Percentiles rank a stretch among this genome's conserved stretches.
Evolutionary conservation across 2,888 invertebrate genomes (phyloP).

Genomic region (Catocala sponsa): DNA sequence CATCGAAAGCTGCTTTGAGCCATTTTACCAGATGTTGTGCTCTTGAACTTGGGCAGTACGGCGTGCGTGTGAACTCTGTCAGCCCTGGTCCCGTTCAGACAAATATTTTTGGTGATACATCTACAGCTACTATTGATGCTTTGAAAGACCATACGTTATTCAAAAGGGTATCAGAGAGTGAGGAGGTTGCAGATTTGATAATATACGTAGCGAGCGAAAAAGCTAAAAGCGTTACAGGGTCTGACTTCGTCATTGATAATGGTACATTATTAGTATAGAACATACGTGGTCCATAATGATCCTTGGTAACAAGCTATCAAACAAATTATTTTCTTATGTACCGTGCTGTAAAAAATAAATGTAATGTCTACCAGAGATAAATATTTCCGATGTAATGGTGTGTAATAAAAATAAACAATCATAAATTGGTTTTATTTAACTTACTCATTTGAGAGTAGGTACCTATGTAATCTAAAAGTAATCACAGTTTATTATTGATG

Average conservation of each 20-base stretch:
- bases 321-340: too few relatives aligned
- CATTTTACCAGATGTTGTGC: slow-evolving; percentile 58
- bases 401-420: too few relatives aligned
- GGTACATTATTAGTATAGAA: not conserved
- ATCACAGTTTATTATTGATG: too few relatives aligned
- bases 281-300: too few relatives aligned
- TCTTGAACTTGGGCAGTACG: slow-evolving; percentile 91
- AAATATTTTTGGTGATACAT: slow-evolving; percentile 71
- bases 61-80: slow-evolving; percentile 89
- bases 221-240: slow-evolving; percentile 59
- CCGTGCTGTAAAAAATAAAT: too few relatives aligned
- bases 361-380: too few relatives aligned
- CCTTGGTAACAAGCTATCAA: too few relatives aligned
- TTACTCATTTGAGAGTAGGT: too few relatives aligned
- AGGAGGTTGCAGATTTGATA: slow-evolving; percentile 48
- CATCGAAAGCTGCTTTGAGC: slow-evolving; percentile 59
- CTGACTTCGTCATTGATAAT: slow-evolving; percentile 27
- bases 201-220: slow-evolving; percentile 56
- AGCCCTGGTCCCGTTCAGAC: slow-evolving; percentile 69
- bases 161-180: slow-evolving; percentile 27
- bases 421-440: too few relatives aligned
- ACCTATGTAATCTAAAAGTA: too few relatives aligned
- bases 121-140: not conserved
- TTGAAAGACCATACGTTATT: slow-evolving; percentile 23
- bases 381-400: too few relatives aligned